Percentiles rank a stretch among this genome's conserved stretches.
These are phyloP conservation scores for Cochlearius cochlearius DNA, from an alignment of 2,113 vertebrate species.

Conservation along the genomic window DNA sequence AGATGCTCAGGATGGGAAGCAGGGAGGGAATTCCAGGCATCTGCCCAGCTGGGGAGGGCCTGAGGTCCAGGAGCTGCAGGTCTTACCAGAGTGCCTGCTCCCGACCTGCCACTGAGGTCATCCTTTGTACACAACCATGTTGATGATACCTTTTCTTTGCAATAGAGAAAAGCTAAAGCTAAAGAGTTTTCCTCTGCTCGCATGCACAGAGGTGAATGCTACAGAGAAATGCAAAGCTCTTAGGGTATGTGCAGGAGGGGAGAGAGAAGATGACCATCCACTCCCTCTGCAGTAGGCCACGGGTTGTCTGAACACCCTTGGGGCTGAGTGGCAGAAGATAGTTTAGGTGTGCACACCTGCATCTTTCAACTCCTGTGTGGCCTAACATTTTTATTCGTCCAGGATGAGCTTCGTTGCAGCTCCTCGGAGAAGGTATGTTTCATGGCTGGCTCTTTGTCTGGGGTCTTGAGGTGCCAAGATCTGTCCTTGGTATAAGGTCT, in stretches of 20 bases:
- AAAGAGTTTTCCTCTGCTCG: neutral
- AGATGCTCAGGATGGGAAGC: neutral
- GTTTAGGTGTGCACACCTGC: neutral
- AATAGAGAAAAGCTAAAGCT: neutral
- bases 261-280: neutral
- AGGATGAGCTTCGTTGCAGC: slow-evolving; percentile 18
- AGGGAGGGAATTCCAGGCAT: neutral
- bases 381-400: slow-evolving; percentile 20
- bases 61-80: neutral
- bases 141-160: neutral
- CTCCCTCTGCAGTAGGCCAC: neutral
- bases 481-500: neutral
- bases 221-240: neutral
- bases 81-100: neutral
- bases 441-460: neutral
- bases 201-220: neutral
- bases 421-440: neutral
- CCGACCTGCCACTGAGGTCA: neutral
- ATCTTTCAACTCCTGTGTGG: neutral
- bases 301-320: neutral
- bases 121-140: neutral
- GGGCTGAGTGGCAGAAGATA: neutral
- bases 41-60: neutral
- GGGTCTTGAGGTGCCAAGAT: slow-evolving; percentile 58
- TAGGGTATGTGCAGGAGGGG: neutral